Base-by-base conservation (phyloP, 2,888 invertebrate genomes). In the Drosophila mayaguana region DNA sequence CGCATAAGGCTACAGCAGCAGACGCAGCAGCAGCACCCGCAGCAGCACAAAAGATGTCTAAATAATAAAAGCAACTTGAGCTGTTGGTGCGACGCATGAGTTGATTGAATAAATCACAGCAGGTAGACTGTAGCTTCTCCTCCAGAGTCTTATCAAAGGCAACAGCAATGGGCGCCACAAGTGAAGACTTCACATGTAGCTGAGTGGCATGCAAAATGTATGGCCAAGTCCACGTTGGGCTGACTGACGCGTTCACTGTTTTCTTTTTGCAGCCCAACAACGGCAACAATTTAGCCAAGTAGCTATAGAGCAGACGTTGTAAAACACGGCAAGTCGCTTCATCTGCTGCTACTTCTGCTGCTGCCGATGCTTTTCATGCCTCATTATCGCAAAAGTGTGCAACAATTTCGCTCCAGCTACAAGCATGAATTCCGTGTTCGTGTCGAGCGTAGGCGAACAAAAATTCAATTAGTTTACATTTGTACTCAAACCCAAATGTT, bases 61-160 rank as follows among this genome's bases (percentile, higher is more conserved):
- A 81, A 84, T 84, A 84, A 89, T 89, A 87, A 81, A 88, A 84
- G 70, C 54, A 81, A 63, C 76, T 78, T 67, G 78, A 74, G 83
- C 53, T 62, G 56, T 57, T 71, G 73, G 70, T 54, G 63, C 62
- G 85, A 69, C 72, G 81, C 89, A 74, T 72, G 88, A 81, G 82
- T 81, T 88, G 83, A 89, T 88, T 85, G 83, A 85, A 85, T 85
- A 85, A 85, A 85, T 85, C 85, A 85, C 78, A 85, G 75, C 73
- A 82, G 81, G 88, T 87, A 73, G 75, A 73, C 51, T 69, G 72
- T 38, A 43, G 16, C 46, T 22, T 38, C 32, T 42, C 34, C 45
- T 20, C 66, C 50, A 61, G 65, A 57, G 55, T 20, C 25, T 32
- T 50, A 72, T 38, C 64, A 45, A 63, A 48, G 40, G 4, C 20